Base-by-base conservation (phyloP, 2,113 vertebrate genomes). In the Erythrocercus mccallii region DNA sequence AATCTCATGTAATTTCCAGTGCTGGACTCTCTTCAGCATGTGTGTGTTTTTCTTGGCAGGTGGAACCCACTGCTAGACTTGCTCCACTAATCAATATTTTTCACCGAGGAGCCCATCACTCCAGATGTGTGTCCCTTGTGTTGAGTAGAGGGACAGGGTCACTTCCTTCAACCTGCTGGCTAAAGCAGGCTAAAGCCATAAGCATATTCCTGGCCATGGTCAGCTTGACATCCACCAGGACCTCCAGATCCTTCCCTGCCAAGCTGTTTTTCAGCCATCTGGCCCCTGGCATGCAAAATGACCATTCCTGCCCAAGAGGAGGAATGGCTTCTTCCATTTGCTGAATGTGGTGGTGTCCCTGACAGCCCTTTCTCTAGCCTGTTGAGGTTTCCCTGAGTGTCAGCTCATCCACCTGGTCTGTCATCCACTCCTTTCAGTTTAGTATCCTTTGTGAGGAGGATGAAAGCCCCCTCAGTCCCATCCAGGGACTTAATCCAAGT, bases 91-190 rank as follows among this genome's bases (percentile, higher is more conserved):
- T 80, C 38, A 17, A 0, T 33, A 33, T 19, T 35, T 50, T 37
- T 6, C 38, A n/a, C 11, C 21, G 30, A 71, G 40, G 8, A 86
- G 23, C 22, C 5, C 57, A 73, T 28, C 11, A 27, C 4, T 45
- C 33, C 57, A 71, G 30, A 40, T 40, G 5, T 51, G 31, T 51
- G 6, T 53, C n/a, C 10, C 7, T 11, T 53, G n/a, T 8, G 25
- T 3, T 86, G 45, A 90, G 31, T 3, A 65, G 27, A 69, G 28
- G 2, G 9, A 22, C 86, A 64, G 22, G 7, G 45, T 37, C 37
- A 62, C 12, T 1, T 81, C 25, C 20, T 15, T 85, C 0, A 0
- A 58, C 5, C 9, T 78, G 35, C 23, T 93, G 24, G 15, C 51
- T 81, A 54, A 58, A n/a, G n/a, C n/a, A n/a, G n/a, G n/a, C n/a